Percentiles rank a stretch among this genome's conserved stretches.
Conservation (phyloP, 1,140 invertebrate species). For the Vanessa atalanta region DNA sequence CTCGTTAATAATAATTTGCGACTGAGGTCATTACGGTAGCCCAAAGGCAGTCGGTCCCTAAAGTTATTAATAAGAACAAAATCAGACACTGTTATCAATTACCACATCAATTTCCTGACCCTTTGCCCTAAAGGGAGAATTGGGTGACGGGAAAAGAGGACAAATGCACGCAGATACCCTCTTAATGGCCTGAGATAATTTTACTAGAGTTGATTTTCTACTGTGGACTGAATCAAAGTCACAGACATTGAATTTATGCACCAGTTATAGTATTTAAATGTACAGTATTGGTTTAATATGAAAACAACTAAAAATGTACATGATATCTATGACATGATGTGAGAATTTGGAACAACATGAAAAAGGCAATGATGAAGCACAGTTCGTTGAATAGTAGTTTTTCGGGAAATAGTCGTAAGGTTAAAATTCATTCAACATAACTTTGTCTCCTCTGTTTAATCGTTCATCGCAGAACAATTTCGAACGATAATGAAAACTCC, state of each 20-base stretch:
- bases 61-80: constrained; percentile 24
- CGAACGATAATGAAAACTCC: too few relatives aligned
- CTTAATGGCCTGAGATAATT: constrained; percentile 57
- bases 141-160: constrained; percentile 45
- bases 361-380: too few relatives aligned
- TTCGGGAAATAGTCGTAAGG: too few relatives aligned
- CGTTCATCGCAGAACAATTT: too few relatives aligned
- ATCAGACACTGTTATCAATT: constrained; percentile 41
- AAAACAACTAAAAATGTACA: too few relatives aligned
- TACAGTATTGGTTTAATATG: too few relatives aligned
- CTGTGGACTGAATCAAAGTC: constrained; percentile 14
- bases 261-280: background rate
- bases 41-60: constrained; percentile 1
- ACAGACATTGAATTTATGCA: constrained; percentile 17
- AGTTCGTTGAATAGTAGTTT: too few relatives aligned
- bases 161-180: constrained; percentile 46
- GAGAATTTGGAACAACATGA: too few relatives aligned
- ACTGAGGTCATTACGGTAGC: constrained; percentile 5
- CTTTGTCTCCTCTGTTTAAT: too few relatives aligned
- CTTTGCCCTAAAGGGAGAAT: constrained; percentile 44
- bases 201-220: constrained; percentile 24
- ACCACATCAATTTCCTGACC: constrained; percentile 44
- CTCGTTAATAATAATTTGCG: constrained; percentile 10
- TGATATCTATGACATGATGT: too few relatives aligned
- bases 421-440: too few relatives aligned